A percentile compares a stretch with the other conserved stretches of the same genome.
Conservation (phyloP, 2,888 invertebrate genomes). For the Scaptomyza caliginosa region DNA sequence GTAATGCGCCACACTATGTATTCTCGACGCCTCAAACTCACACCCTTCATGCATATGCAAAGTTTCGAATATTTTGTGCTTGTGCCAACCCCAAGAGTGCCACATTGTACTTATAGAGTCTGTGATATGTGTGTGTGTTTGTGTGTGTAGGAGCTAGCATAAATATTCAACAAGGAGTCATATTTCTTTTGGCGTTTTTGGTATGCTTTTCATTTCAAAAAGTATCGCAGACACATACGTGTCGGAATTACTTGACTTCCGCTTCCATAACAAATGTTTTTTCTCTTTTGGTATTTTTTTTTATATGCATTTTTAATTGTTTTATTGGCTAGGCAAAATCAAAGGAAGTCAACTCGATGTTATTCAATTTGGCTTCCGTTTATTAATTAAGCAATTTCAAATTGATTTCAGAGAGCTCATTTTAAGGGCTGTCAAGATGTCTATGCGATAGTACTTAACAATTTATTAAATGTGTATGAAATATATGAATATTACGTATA, state of each 20-base stretch:
- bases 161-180: constrained; percentile 72
- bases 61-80: constrained; percentile 76
- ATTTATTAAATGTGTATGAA: background rate
- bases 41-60: constrained; percentile 72
- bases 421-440: background rate
- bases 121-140: constrained; percentile 24
- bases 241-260: constrained; percentile 77
- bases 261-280: constrained; percentile 32
- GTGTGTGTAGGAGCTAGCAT: constrained; percentile 41
- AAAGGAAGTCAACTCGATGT: background rate
- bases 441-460: background rate
- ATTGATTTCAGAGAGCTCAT: background rate
- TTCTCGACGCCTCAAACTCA: constrained; percentile 7
- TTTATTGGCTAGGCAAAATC: constrained; percentile 18
- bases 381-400: background rate
- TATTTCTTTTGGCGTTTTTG: constrained; percentile 71
- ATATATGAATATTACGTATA: background rate
- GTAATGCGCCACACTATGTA: constrained; percentile 68
- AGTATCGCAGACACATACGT: constrained; percentile 78
- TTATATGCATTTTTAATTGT: constrained; percentile 22
- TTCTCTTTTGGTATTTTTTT: background rate
- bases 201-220: constrained; percentile 68
- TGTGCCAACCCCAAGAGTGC: constrained; percentile 55
- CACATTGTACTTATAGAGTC: constrained; percentile 56
- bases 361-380: background rate